phyloP scores from a whole-genome alignment of 1,140 invertebrate genomes.

The Chlorops oryzae region DNA sequence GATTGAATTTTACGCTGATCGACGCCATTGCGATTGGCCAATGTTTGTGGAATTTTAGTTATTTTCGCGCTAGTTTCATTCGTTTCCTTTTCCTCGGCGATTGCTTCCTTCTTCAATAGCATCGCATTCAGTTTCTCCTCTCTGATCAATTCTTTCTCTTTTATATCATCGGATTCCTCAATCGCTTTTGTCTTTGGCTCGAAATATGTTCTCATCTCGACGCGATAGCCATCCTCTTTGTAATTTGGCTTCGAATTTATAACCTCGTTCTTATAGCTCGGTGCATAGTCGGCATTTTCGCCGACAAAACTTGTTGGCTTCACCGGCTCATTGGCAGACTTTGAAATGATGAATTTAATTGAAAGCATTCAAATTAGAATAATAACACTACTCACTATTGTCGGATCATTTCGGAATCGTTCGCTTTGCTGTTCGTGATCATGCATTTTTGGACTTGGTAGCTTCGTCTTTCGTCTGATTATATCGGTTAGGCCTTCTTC shows the following conservation, averaged over 20 bases:
- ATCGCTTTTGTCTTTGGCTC: slow-evolving; percentile 4
- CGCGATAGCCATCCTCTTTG: too few species aligned
- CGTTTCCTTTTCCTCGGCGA: background rate
- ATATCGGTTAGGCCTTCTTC: slow-evolving; percentile 71
- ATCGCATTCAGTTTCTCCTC: too few species aligned
- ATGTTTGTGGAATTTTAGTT: slow-evolving; percentile 23
- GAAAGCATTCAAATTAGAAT: background rate
- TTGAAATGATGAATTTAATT: slow-evolving; percentile 4
- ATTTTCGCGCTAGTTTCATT: slow-evolving; percentile 7
- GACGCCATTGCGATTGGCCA: slow-evolving; percentile 33
- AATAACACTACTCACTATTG: slow-evolving; percentile 18
- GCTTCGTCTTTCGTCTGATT: slow-evolving; percentile 59
- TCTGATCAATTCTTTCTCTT: too few species aligned
- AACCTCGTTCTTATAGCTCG: slow-evolving; percentile 38
- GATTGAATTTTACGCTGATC: slow-evolving; percentile 46
- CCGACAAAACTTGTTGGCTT: slow-evolving; percentile 22
- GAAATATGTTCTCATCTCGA: too few species aligned
- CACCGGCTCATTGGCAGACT: slow-evolving; percentile 35
- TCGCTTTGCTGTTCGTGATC: slow-evolving; percentile 42
- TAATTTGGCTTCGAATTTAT: slow-evolving; percentile 6
- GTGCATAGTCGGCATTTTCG: slow-evolving; percentile 23
- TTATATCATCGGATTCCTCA: slow-evolving; percentile 5
- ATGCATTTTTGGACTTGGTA: slow-evolving; percentile 43
- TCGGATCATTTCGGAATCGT: slow-evolving; percentile 29
- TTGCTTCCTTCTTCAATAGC: background rate